These are phyloP conservation scores for Cheirogaleus medius DNA, from an alignment of 2,113 vertebrate genomes.

Conservation along the genomic window DNA sequence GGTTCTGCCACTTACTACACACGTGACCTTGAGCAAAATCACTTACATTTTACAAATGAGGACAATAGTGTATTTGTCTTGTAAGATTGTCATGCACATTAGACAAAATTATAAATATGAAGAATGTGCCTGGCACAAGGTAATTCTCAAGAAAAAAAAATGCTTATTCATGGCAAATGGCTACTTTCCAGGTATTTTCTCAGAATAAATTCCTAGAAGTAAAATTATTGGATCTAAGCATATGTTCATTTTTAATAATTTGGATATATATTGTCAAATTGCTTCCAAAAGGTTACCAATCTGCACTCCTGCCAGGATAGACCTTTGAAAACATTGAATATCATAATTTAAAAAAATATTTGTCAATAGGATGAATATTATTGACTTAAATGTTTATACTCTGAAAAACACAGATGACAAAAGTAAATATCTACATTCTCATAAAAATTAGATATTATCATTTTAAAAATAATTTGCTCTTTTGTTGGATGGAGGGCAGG, in stretches of 20 bases:
- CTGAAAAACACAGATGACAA: neutral
- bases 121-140: no score
- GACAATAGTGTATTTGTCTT: no score
- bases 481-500: no score
- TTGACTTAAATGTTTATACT: conserved; percentile 14
- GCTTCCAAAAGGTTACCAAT: conserved; percentile 17
- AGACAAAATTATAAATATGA: no score
- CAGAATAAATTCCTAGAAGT: neutral
- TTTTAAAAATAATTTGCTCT: conserved; percentile 26
- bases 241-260: conserved; percentile 23
- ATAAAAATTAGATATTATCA: neutral
- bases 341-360: neutral
- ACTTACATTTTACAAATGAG: no score
- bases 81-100: no score
- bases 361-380: neutral
- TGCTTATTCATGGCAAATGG: neutral
- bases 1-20: no score
- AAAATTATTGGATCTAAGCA: conserved; percentile 38
- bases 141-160: no score
- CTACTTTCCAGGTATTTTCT: conserved; percentile 34
- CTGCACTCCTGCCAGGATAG: neutral
- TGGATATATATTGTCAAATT: neutral
- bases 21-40: no score
- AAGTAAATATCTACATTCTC: neutral
- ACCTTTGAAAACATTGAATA: neutral